Conservation (phyloP, 2,888 invertebrate species). For the Bugula neritina region DNA sequence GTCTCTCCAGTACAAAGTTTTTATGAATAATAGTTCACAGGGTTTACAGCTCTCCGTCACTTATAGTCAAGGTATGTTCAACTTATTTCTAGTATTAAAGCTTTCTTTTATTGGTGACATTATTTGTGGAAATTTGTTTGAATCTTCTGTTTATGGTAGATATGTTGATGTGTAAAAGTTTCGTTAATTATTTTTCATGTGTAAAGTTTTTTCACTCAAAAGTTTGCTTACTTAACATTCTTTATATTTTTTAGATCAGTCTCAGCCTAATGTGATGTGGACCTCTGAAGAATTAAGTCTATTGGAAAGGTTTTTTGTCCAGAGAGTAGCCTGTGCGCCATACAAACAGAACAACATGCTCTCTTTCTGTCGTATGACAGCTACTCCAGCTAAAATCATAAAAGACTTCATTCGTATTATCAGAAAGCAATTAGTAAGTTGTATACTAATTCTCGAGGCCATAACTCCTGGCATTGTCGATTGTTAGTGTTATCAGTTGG, state of each 20-base stretch:
- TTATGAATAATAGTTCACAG: background rate
- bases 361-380: constrained; percentile 77
- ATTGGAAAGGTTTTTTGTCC: constrained; percentile 87
- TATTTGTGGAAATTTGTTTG: too few species aligned
- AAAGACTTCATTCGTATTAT: constrained; percentile 87
- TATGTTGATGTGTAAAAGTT: too few species aligned
- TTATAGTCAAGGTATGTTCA: background rate
- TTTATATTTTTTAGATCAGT: background rate
- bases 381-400: constrained; percentile 76
- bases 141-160: too few species aligned
- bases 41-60: constrained; percentile 10
- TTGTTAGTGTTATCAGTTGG: too few species aligned
- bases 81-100: background rate
- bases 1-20: constrained; percentile 10
- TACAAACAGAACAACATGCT: constrained; percentile 82
- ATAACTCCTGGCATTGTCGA: too few species aligned
- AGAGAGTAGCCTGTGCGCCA: constrained; percentile 75
- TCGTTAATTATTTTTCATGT: too few species aligned
- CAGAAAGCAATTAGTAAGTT: constrained; percentile 61
- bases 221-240: too few species aligned
- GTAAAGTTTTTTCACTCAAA: too few species aligned
- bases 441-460: too few species aligned
- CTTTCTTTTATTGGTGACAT: background rate
- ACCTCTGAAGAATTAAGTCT: constrained; percentile 76
- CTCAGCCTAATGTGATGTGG: constrained; percentile 70